Base-by-base conservation (phyloP, 2,113 vertebrate genomes). In the Barnardius zonarius region DNA sequence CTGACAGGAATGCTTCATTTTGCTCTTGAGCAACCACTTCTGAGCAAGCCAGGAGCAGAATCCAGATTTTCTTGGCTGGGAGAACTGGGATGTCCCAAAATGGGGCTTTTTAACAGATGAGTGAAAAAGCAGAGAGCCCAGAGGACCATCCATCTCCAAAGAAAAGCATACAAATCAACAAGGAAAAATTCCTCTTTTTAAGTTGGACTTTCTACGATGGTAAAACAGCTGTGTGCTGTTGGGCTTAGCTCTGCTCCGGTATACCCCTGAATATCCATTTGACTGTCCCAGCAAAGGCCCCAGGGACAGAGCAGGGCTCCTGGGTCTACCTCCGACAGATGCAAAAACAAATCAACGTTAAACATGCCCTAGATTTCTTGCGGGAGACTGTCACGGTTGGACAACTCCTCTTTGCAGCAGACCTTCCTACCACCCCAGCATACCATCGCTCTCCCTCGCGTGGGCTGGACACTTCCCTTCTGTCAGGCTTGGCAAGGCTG, bases 1-100 rank as follows among this genome's bases (percentile, higher is more conserved):
- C 87, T 97, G 94, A 96, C 93, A 96, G 92, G 81, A 97, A 96
- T 93, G 92, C 92, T 96, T 92, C 92, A 81, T 95, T 96, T 92
- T 79, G 92, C 92, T 94, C 95, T 97, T 96, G 95, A 97, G 95
- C 93, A 96, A 96, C 93, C 59, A 80, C 77, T 96, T 96, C 84
- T 62, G 89, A 96, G 89, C 92, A 97, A 90, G 96, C 96, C 97
- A 97, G 90, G 52, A 96, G 92, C 77, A 94, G 88, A 95, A 88
- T 97, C 97, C 97, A 97, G 85, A 55, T 94, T 96, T 92, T 94
- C 80, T 95, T 93, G 92, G 90, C 96, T 80, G 67, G 63, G 88
- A 89, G 59, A 86, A 73, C 31, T 83, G 89, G 96, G 90, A 95
- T 95, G 96, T 94, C 93, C 97, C 95, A 95, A 93, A 95, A 93